phyloP scores from a whole-genome alignment of 2,797 vertebrate species.

The Acanthopagrus latus region DNA sequence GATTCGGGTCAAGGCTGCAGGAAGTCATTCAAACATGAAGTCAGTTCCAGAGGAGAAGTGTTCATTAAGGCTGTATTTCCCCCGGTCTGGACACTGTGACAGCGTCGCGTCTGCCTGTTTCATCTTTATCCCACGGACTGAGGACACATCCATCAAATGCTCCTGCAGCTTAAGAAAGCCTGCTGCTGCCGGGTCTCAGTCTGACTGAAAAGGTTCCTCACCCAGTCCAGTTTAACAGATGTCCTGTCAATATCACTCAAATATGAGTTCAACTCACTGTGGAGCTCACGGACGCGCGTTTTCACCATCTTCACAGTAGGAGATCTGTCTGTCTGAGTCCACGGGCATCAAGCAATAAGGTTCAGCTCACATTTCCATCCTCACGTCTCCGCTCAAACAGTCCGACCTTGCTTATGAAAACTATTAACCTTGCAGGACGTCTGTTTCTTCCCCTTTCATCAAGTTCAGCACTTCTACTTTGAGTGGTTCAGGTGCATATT shows the following conservation, averaged over 20 bases:
- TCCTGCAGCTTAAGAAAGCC: conserved; percentile 26
- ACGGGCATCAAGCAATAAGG: conserved; percentile 2
- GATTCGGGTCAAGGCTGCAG: conserved; percentile 14
- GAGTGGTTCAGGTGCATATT: conserved; percentile 32
- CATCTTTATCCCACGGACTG: conserved; percentile 37
- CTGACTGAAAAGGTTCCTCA: conserved; percentile 23
- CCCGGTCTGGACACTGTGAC: conserved; percentile 17
- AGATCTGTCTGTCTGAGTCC: conserved; percentile 19
- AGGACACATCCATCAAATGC: conserved; percentile 58
- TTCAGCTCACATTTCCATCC: conserved; percentile 20
- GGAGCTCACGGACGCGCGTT: conserved; percentile 13
- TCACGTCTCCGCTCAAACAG: conserved; percentile 10
- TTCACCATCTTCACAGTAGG: conserved; percentile 19
- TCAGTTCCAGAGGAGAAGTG: conserved; percentile 15
- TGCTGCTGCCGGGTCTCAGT: conserved; percentile 28
- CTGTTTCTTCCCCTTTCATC: conserved; percentile 6
- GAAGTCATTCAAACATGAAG: conserved; percentile 17
- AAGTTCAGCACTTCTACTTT: neutral
- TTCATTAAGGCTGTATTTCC: conserved; percentile 43
- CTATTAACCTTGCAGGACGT: conserved; percentile 23
- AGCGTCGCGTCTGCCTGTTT: conserved; percentile 35
- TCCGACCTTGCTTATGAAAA: conserved; percentile 24
- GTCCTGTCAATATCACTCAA: conserved; percentile 46
- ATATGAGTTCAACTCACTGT: conserved; percentile 33
- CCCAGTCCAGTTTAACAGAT: conserved; percentile 46